Evolutionary conservation across 2,888 invertebrate species (phyloP), one percentile per base, ranked within the genome.

Genomic region (Trichacis sp.): DNA sequence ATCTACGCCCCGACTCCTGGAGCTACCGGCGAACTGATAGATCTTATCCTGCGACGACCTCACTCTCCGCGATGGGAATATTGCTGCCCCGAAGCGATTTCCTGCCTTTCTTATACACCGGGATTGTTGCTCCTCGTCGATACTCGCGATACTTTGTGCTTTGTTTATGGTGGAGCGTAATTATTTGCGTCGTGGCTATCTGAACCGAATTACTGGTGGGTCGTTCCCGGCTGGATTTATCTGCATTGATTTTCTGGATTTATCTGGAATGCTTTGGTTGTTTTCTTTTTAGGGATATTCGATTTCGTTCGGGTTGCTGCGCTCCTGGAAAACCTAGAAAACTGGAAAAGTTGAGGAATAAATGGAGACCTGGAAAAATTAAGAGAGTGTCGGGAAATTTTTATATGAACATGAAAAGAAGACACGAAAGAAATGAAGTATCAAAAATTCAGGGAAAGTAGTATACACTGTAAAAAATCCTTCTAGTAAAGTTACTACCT

Each of bases 1-100:
- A 83, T 83, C 83, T 83, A 83, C 76, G 76, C 72, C 70, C 63
- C 68, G 69, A 80, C 79, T 83, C 79, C 78, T 67, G 78, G 74
- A 75, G 77, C 80, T 79, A 80, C 80, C 73, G 48, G 53, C 58
- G 77, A 77, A 75, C 72, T 72, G 38, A 67, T 65, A 76, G 77
- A 81, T 79, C 60, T 69, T 77, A 76, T 77, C 76, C 69, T 29
- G 20, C 8, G 47, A 51, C 60, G 61, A 60, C 60, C 65, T 58
- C 54, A n/a, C 54, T 60, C 54, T 45, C 45, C 43, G 36, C 52
- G 40, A 50, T 20, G 30, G 8, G 52, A 51, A 53, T 57, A 45
- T 58, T 12, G 24, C 15, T 55, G 43, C 59, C 69, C 42, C 49
- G 57, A 60, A 59, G 30, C 50, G 30, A 36, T 56, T 54, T 43